phyloP scores from a whole-genome alignment of 2,888 invertebrate species.

The Yponomeuta malinellus region DNA sequence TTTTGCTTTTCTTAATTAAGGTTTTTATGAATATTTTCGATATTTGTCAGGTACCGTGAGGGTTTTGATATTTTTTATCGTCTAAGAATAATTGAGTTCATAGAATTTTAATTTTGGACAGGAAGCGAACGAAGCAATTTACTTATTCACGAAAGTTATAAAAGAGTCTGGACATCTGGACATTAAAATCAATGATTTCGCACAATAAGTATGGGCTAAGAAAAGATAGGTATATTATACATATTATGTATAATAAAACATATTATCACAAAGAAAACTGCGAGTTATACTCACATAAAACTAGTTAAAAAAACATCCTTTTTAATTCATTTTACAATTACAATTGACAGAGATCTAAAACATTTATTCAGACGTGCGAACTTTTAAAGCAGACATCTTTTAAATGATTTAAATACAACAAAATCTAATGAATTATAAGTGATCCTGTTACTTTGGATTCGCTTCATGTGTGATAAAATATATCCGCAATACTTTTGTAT shows the following conservation, averaged over 20 bases:
- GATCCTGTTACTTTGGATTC: not conserved
- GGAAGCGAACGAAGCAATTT: conserved; percentile 18
- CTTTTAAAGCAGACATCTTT: not conserved
- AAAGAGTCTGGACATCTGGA: too few relatives aligned
- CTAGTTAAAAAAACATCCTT: conserved; percentile 11
- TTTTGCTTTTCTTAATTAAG: conserved; percentile 20
- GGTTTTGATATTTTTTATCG: conserved; percentile 40
- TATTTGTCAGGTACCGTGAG: conserved; percentile 67
- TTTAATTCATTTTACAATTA: not conserved
- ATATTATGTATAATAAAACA: not conserved
- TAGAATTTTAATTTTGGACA: not conserved
- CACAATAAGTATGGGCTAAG: not conserved
- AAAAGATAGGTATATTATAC: not conserved
- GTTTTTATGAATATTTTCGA: conserved; percentile 36
- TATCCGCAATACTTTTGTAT: not conserved
- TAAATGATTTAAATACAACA: conserved; percentile 7
- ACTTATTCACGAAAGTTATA: too few relatives aligned
- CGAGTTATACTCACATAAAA: conserved; percentile 45
- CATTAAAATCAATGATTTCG: conserved; percentile 17
- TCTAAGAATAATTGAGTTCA: conserved; percentile 13
- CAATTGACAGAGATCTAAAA: not conserved
- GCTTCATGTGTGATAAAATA: not conserved
- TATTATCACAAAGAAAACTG: conserved; percentile 51
- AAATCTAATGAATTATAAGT: conserved; percentile 32
- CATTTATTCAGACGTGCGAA: not conserved